Percentiles rank a stretch among this genome's conserved stretches.
These are phyloP conservation scores for Drosophila phalerata DNA, from an alignment of 2,888 invertebrate genomes.

Conservation along the genomic window DNA sequence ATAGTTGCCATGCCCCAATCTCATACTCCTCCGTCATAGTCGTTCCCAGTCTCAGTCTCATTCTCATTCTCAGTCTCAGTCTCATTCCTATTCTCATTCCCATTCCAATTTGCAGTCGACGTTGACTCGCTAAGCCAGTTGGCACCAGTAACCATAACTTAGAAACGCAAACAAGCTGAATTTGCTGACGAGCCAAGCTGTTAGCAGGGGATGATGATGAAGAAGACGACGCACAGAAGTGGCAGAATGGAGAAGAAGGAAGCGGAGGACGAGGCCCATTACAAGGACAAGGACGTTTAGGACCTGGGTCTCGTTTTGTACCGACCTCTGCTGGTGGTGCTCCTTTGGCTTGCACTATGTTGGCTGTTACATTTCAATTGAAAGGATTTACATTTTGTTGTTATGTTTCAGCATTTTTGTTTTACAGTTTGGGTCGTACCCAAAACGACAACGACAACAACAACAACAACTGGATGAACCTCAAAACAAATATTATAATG, in stretches of 20 bases:
- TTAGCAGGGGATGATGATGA: constrained; percentile 17
- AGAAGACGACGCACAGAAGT: background rate
- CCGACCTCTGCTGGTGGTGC: constrained; percentile 25
- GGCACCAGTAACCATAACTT: constrained; percentile 78
- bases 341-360: constrained; percentile 45
- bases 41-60: background rate
- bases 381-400: constrained; percentile 81
- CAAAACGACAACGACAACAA: constrained; percentile 17
- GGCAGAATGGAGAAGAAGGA: background rate
- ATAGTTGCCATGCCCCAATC: background rate
- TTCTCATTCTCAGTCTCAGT: background rate
- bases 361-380: constrained; percentile 78
- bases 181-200: constrained; percentile 69
- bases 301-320: background rate
- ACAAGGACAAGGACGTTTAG: background rate
- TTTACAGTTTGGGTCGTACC: constrained; percentile 64
- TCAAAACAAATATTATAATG: constrained; percentile 46
- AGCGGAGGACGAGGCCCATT: background rate
- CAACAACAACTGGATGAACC: constrained; percentile 11
- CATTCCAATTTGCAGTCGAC: constrained; percentile 24
- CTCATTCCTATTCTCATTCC: background rate
- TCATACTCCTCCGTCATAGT: background rate
- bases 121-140: constrained; percentile 78
- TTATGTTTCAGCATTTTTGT: constrained; percentile 77
- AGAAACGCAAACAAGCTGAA: constrained; percentile 75